Conservation (phyloP, 2,888 invertebrate species). For the Erebia aethiops region DNA sequence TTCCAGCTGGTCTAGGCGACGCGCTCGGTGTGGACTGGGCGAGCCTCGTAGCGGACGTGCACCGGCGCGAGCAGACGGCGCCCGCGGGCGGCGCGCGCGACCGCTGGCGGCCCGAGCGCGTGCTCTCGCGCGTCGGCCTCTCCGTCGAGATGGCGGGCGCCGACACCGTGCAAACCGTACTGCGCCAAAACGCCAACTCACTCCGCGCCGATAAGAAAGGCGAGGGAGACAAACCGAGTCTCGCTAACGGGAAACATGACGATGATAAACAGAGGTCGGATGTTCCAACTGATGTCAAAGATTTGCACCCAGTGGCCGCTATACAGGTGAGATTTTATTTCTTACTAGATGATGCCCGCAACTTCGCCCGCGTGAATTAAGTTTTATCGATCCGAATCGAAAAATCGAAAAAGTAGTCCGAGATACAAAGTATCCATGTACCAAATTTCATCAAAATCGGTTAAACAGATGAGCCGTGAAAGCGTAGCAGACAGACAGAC, state of each 20-base stretch:
- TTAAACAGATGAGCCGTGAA: no score
- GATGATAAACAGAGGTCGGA: constrained; percentile 45
- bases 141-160: constrained; percentile 90
- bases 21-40: constrained; percentile 98
- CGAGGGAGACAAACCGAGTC: constrained; percentile 48
- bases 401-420: no score
- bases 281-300: constrained; percentile 56
- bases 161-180: constrained; percentile 65
- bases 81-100: constrained; percentile 85
- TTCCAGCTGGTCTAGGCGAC: constrained; percentile 88
- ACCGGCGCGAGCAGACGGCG: constrained; percentile 78
- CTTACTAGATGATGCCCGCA: background rate
- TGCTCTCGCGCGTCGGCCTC: constrained; percentile 91
- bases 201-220: constrained; percentile 49
- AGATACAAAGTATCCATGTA: no score
- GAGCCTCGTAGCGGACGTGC: constrained; percentile 91
- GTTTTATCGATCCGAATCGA: no score
- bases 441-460: no score
- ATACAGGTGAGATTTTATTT: constrained; percentile 63
- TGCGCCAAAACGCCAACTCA: constrained; percentile 63
- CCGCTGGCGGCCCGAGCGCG: constrained; percentile 91
- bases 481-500: no score
- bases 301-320: constrained; percentile 81
- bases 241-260: constrained; percentile 60
- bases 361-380: no score